A percentile compares a stretch with the other conserved stretches of the same genome.
These are phyloP conservation scores for Rhabdomys pumilio DNA, from an alignment of 2,797 vertebrate species.

Conservation along the genomic window DNA sequence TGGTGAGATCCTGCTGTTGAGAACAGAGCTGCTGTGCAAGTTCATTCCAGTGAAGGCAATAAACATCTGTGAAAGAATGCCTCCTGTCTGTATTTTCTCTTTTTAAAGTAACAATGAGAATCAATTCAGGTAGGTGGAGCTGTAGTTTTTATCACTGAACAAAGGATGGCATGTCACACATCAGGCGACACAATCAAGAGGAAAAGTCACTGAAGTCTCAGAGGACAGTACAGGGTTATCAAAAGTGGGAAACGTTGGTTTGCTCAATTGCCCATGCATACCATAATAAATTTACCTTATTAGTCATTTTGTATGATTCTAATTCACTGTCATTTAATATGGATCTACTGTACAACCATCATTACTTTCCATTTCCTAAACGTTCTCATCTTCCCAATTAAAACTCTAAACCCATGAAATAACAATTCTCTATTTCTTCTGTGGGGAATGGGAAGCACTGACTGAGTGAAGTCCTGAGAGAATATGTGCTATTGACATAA, in stretches of 20 bases:
- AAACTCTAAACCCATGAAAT: not conserved
- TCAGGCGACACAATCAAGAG: not conserved
- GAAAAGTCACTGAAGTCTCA: not conserved
- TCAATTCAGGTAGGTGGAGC: not conserved
- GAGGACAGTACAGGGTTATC: not conserved
- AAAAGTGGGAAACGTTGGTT: not conserved
- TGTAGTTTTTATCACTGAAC: not conserved
- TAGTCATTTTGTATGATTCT: not conserved
- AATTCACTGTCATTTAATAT: not conserved
- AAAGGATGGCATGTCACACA: not conserved
- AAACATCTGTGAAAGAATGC: not conserved
- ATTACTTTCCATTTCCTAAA: not conserved
- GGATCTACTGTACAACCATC: not conserved
- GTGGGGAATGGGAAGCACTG: not conserved
- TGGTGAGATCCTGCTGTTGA: not conserved
- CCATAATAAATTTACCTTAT: not conserved
- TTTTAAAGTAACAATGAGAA: constrained; percentile 21
- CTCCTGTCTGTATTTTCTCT: not conserved
- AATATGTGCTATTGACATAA: not conserved
- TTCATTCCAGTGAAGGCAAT: not conserved
- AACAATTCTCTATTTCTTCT: not conserved
- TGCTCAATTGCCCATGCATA: fast-evolving
- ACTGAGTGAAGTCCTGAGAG: not conserved
- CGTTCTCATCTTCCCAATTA: not conserved
- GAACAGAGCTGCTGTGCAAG: not conserved